phyloP scores from a whole-genome alignment of 2,113 vertebrate species.

The Ibidorhyncha struthersii region DNA sequence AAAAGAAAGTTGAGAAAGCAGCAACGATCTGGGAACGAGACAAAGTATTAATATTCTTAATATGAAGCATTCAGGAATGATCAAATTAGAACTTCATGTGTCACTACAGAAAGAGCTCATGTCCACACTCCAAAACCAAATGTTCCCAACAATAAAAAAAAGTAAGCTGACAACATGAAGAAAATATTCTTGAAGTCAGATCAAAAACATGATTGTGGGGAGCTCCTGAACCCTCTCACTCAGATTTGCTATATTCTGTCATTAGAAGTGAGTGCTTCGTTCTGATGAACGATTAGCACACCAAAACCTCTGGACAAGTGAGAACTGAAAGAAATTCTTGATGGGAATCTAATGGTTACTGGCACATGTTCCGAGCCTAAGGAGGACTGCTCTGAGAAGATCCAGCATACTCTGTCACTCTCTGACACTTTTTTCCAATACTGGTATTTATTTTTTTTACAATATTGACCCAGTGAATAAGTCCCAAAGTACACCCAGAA shows the following conservation, averaged over 20 bases:
- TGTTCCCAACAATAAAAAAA: background rate
- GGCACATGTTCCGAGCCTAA: background rate
- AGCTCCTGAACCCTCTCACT: constrained; percentile 25
- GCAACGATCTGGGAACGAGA: background rate
- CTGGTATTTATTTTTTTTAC: constrained; percentile 18
- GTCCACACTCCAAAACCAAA: background rate
- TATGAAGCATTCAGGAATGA: background rate
- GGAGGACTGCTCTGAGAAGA: background rate
- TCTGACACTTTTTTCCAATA: background rate
- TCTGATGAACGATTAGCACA: constrained; percentile 59
- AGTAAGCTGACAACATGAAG: background rate
- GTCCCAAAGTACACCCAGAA: background rate
- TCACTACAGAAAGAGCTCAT: background rate
- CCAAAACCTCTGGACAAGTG: constrained; percentile 48
- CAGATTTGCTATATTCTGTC: constrained; percentile 56
- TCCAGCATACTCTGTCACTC: background rate
- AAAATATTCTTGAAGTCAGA: constrained; percentile 42
- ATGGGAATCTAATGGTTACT: constrained; percentile 24
- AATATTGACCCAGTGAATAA: background rate
- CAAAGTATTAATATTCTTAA: background rate
- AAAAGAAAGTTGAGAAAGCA: background rate
- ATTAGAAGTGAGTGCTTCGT: constrained; percentile 66
- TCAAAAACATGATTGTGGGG: constrained; percentile 56
- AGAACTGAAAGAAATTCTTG: constrained; percentile 41
- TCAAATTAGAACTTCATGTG: background rate